Evolutionary conservation across 2,888 invertebrate species (phyloP).

Genomic region (Sceliomorpha sp.): DNA sequence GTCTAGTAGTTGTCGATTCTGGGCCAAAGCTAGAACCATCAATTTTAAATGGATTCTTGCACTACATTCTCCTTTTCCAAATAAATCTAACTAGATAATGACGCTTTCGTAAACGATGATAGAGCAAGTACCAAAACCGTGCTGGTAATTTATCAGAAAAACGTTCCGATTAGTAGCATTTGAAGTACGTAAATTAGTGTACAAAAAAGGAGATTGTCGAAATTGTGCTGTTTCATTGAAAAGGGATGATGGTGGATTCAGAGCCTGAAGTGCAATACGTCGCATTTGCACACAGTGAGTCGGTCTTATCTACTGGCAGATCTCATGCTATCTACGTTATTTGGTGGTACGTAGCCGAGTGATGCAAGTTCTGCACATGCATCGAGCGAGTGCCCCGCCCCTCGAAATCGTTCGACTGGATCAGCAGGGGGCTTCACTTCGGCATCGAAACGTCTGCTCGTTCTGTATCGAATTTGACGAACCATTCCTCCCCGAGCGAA

Average conservation of each 20-base stretch:
- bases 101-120: no score
- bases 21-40: no score
- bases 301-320: conserved; percentile 19
- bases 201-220: background rate
- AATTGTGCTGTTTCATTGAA: conserved; percentile 9
- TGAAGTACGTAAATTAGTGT: background rate
- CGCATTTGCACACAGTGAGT: conserved; percentile 13
- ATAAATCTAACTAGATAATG: no score
- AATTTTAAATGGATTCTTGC: no score
- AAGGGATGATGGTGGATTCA: background rate
- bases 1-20: no score
- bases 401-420: conserved; percentile 56
- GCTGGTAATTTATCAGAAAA: background rate
- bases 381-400: conserved; percentile 46
- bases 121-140: no score
- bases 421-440: conserved; percentile 61
- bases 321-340: conserved; percentile 42
- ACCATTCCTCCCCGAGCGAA: conserved; percentile 19
- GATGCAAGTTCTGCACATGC: conserved; percentile 32
- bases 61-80: no score
- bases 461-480: conserved; percentile 66
- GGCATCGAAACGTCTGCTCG: conserved; percentile 34
- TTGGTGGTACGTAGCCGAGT: conserved; percentile 13
- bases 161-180: background rate
- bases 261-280: background rate